Evolutionary conservation across 2,888 invertebrate species (phyloP).

Genomic region (Eilema griseolum): DNA sequence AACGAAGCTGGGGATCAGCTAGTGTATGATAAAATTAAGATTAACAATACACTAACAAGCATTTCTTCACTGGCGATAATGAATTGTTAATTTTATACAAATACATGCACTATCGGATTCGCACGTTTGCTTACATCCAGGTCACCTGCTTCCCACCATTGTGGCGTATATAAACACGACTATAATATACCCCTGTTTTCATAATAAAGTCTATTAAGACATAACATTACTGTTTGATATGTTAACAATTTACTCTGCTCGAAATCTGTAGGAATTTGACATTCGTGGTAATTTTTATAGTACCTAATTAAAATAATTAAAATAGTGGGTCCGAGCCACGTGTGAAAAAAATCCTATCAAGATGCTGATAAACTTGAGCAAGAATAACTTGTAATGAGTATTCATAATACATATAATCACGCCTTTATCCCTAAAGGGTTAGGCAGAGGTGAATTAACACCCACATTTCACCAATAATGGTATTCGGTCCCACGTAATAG

Average conservation of each 20-base stretch:
- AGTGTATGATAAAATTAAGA: neutral
- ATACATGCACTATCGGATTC: slow-evolving; percentile 51
- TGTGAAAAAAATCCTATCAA: neutral
- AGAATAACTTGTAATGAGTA: too few species aligned
- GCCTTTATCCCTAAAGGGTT: too few species aligned
- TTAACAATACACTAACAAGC: slow-evolving; percentile 13
- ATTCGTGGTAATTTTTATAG: neutral
- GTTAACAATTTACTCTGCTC: neutral
- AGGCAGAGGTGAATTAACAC: too few species aligned
- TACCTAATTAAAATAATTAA: too few species aligned
- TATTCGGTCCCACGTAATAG: too few species aligned
- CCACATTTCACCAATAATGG: too few species aligned
- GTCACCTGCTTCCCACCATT: slow-evolving; percentile 75
- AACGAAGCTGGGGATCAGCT: too few species aligned
- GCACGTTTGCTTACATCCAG: slow-evolving; percentile 57
- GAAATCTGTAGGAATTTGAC: neutral
- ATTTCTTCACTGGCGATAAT: slow-evolving; percentile 20
- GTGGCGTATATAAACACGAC: slow-evolving; percentile 45
- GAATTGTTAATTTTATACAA: slow-evolving; percentile 46
- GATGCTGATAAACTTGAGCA: too few species aligned
- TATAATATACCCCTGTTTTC: slow-evolving; percentile 29
- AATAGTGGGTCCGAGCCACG: neutral
- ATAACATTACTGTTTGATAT: slow-evolving; percentile 7
- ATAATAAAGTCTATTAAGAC: slow-evolving; percentile 24
- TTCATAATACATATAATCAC: too few species aligned